phyloP scores from a whole-genome alignment of 2,888 invertebrate species.

The Standfussiana lucernea region DNA sequence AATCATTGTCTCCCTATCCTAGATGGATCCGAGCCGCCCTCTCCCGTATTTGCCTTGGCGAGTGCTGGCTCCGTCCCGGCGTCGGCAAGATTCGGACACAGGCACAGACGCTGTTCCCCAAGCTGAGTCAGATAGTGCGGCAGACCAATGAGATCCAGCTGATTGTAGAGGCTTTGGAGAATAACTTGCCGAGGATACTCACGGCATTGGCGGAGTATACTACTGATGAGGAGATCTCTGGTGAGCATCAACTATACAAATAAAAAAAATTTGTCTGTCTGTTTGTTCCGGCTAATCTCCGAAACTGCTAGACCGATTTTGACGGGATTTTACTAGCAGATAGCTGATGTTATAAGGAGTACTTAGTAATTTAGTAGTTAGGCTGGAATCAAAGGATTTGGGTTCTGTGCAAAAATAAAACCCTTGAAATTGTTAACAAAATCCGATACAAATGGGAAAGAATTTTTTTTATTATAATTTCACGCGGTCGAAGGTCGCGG shows the following conservation, averaged over 20 bases:
- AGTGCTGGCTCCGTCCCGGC: conserved; percentile 87
- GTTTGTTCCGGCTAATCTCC: too few species aligned
- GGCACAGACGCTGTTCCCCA: conserved; percentile 86
- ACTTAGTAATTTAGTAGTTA: too few species aligned
- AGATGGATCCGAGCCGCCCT: conserved; percentile 89
- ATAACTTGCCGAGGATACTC: conserved; percentile 84
- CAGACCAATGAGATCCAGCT: conserved; percentile 82
- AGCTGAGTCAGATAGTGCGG: conserved; percentile 83
- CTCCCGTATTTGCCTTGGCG: conserved; percentile 86
- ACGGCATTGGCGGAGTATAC: conserved; percentile 86
- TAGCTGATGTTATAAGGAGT: too few species aligned
- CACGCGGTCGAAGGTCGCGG: too few species aligned
- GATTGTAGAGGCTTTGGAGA: conserved; percentile 85
- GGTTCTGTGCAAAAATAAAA: too few species aligned
- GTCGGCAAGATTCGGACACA: conserved; percentile 87
- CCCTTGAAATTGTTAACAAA: too few species aligned
- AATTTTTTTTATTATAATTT: too few species aligned
- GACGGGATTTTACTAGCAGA: too few species aligned
- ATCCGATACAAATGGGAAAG: too few species aligned
- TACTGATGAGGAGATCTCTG: conserved; percentile 88
- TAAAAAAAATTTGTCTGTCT: too few species aligned
- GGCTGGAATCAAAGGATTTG: too few species aligned
- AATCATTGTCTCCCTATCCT: neutral
- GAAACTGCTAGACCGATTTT: too few species aligned
- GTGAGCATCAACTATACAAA: conserved; percentile 66